Evolutionary conservation across 2,797 vertebrate species (phyloP).

Genomic region (Uromys caudimaculatus): DNA sequence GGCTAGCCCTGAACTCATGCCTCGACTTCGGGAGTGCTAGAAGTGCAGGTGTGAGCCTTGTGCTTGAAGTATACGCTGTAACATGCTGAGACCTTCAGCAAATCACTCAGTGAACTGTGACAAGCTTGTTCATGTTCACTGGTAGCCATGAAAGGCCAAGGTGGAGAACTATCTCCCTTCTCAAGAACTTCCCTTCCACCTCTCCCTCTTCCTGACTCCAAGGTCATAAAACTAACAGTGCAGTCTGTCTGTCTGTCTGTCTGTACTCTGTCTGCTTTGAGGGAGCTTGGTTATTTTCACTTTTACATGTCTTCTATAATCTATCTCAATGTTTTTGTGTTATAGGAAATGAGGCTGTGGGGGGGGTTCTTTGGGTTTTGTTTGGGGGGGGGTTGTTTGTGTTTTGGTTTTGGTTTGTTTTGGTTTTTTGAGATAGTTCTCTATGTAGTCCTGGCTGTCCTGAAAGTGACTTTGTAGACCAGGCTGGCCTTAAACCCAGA

Average conservation of each 20-base stretch:
- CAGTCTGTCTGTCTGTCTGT: background rate
- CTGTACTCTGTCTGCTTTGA: background rate
- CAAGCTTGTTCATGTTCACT: background rate
- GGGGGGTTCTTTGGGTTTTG: background rate
- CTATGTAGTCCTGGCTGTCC: background rate
- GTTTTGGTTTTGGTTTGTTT: background rate
- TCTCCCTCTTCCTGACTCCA: background rate
- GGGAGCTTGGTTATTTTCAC: background rate
- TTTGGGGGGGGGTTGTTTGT: background rate
- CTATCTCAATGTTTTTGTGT: background rate
- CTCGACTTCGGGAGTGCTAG: background rate
- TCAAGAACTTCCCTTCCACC: background rate
- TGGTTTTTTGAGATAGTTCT: background rate
- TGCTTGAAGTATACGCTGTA: background rate
- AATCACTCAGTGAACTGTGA: background rate
- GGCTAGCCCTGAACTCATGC: background rate
- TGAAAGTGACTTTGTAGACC: background rate
- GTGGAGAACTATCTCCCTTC: background rate
- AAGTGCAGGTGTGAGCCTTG: background rate
- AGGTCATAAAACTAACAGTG: background rate
- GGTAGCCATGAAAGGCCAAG: background rate
- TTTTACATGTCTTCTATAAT: background rate
- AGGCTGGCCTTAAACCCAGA: background rate
- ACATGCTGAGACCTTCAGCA: background rate
- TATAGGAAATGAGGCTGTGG: background rate